Base-by-base conservation (phyloP, 1,140 invertebrate genomes). In the Drosophila nikananu region DNA sequence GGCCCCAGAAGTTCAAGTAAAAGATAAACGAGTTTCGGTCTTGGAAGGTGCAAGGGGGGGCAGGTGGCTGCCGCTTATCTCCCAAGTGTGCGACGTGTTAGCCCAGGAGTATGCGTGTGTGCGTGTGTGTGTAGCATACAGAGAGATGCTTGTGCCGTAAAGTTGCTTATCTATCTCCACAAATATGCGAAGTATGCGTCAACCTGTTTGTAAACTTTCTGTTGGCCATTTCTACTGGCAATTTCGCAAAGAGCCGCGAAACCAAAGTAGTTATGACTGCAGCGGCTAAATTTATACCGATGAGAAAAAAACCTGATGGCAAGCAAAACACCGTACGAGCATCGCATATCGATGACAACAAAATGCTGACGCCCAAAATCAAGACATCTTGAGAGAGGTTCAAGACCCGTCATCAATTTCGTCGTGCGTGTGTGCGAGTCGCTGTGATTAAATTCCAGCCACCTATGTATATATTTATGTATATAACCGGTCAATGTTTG, bases 101-200 rank as follows among this genome's bases (percentile, higher is more conserved):
- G 63, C 17, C 32, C 10, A 44, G 57, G 52, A 48, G 60, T 59
- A n/a, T 77, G 42, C 39, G 25, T 46, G 55, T 61, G 55, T 55
- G 41, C 63, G 41, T 27, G 30, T 70, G 42, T 70, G 58, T 58
- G 37, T 72, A 32, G 37, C 25, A 39, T 65, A 30, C 19, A 55
- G 41, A 67, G 48, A 52, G 48, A 52, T 75, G 46, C 41, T 59
- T 21, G 54, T 37, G 73, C 46, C 44, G 58, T 72, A 54, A 67
- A 67, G 42, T 49, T 86, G 83, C 84, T 87, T 87, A 87, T 87
- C 84, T 87, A 89, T 89, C 79, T 66, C 63, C 54, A 86, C 78
- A 90, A 90, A 90, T 90, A 90, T 90, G 86, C 86, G 81, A 86
- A 82, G 75, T 86, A 90, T 90, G 86, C 81, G 86, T 90, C 86